Conservation (phyloP, 2,113 vertebrate species). For the Callorhinus ursinus region DNA sequence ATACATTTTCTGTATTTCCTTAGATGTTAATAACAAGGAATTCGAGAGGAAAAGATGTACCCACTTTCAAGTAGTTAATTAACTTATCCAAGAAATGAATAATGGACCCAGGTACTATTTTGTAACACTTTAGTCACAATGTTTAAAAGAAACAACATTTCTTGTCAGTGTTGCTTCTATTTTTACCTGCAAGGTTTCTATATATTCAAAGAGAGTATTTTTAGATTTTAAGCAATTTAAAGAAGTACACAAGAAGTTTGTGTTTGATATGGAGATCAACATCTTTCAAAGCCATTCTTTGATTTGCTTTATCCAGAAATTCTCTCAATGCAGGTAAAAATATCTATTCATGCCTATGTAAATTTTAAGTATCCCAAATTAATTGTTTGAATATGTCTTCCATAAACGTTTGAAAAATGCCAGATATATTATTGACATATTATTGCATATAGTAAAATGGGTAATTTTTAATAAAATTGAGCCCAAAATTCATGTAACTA, state of each 20-base stretch:
- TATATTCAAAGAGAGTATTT: not conserved
- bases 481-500: not conserved
- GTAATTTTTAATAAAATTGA: not conserved
- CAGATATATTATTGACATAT: not conserved
- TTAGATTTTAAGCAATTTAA: not conserved
- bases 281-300: slow-evolving; percentile 20
- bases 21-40: not conserved
- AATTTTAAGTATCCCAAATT: not conserved
- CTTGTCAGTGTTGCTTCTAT: not conserved
- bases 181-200: not conserved
- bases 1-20: not conserved
- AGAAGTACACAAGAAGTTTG: not conserved
- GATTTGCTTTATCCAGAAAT: not conserved
- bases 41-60: not conserved
- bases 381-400: not conserved
- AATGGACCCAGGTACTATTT: not conserved
- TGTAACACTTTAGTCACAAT: not conserved
- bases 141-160: not conserved
- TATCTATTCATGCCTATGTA: not conserved
- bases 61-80: not conserved
- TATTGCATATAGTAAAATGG: not conserved
- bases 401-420: not conserved
- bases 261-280: not conserved
- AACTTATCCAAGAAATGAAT: not conserved
- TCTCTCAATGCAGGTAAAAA: not conserved